These are phyloP conservation scores for Pseudomyrmex flavicornis DNA, from an alignment of 1,140 invertebrate genomes.

Conservation along the genomic window DNA sequence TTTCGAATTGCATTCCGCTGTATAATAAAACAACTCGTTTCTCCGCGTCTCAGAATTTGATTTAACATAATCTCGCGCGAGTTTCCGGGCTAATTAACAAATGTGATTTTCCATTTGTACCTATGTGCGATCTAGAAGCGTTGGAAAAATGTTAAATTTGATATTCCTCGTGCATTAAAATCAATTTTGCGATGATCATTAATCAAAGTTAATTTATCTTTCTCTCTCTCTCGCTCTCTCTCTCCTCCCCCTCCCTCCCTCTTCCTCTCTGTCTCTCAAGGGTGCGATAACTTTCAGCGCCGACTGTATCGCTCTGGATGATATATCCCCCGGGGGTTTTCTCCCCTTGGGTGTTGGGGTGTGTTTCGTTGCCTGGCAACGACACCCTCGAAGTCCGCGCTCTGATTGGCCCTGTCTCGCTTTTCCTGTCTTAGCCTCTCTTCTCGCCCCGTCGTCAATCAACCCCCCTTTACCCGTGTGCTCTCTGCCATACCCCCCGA, in stretches of 20 bases:
- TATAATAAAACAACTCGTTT: too few species aligned
- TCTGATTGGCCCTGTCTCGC: constrained; percentile 76
- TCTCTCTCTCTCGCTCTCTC: too few species aligned
- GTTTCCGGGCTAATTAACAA: too few species aligned
- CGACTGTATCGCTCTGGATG: constrained; percentile 80
- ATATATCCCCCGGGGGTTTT: constrained; percentile 78
- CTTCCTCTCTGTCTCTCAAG: constrained; percentile 61
- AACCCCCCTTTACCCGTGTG: constrained; percentile 50
- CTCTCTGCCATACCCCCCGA: constrained; percentile 33
- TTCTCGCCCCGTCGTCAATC: constrained; percentile 71
- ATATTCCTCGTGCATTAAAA: neutral
- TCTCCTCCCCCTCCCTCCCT: too few species aligned
- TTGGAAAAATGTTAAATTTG: neutral
- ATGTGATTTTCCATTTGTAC: neutral
- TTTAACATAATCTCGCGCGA: too few species aligned
- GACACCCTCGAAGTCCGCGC: constrained; percentile 82
- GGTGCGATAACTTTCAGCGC: constrained; percentile 80
- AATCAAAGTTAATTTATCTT: neutral
- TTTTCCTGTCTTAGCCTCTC: constrained; percentile 75
- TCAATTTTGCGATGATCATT: neutral
- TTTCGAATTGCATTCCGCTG: too few species aligned
- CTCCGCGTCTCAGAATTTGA: too few species aligned
- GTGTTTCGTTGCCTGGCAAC: constrained; percentile 84
- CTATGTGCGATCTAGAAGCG: too few species aligned
- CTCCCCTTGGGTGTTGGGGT: constrained; percentile 77